These are phyloP conservation scores for Heliconius charithonia DNA, from an alignment of 2,888 invertebrate species.

Conservation along the genomic window DNA sequence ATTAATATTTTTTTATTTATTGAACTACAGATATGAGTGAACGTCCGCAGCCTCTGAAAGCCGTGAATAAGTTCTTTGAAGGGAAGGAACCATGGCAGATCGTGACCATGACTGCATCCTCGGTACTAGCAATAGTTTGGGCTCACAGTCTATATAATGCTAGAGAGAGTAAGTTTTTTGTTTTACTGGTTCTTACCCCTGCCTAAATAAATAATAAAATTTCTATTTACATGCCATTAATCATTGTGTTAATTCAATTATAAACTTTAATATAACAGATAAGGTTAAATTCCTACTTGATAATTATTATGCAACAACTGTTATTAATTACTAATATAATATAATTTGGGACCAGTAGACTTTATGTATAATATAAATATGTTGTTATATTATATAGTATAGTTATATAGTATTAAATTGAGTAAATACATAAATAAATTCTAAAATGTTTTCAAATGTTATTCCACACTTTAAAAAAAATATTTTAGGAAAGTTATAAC, in stretches of 20 bases:
- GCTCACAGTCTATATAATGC: conserved; percentile 88
- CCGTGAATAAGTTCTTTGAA: conserved; percentile 85
- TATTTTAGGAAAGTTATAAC: no score
- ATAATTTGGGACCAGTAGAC: neutral
- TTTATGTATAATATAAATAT: neutral
- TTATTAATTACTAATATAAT: no score
- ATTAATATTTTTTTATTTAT: neutral
- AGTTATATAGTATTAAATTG: no score
- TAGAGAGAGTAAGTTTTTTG: conserved; percentile 85
- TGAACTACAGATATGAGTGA: conserved; percentile 66
- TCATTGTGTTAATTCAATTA: neutral
- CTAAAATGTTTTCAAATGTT: no score
- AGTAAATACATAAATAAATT: no score
- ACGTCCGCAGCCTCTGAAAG: conserved; percentile 72
- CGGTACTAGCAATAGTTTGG: conserved; percentile 89
- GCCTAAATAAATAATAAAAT: neutral
- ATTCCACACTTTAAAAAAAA: no score
- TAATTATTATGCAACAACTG: conserved; percentile 6
- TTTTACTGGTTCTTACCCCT: neutral
- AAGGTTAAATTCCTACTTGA: neutral
- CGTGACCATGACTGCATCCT: conserved; percentile 89
- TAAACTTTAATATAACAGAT: neutral
- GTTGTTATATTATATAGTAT: no score
- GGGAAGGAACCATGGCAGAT: conserved; percentile 93
- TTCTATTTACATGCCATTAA: neutral